phyloP scores from a whole-genome alignment of 2,113 vertebrate genomes.

The Caretta caretta region DNA sequence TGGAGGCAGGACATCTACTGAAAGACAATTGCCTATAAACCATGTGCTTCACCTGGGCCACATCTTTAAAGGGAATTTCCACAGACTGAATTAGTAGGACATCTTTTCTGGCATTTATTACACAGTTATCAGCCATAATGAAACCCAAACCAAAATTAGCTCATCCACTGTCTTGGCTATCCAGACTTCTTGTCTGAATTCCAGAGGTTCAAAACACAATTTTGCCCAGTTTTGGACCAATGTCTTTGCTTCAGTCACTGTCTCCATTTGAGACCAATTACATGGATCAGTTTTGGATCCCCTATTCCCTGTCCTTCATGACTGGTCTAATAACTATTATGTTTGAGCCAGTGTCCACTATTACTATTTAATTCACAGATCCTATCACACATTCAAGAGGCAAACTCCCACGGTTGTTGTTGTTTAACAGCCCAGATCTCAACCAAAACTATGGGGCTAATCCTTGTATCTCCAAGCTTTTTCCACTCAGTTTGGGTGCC shows the following conservation, averaged over 20 bases:
- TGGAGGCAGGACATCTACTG: accelerated
- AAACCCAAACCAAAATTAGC: neutral
- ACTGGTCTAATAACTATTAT: neutral
- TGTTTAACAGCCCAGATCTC: neutral
- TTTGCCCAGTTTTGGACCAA: neutral
- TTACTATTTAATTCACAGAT: neutral
- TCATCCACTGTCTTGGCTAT: neutral
- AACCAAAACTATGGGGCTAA: neutral
- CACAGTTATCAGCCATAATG: neutral
- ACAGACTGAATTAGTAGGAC: neutral
- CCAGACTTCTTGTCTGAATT: neutral
- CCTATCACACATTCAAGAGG: neutral
- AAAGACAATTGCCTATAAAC: neutral
- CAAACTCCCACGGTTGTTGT: neutral
- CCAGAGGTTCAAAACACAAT: accelerated
- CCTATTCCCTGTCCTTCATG: neutral
- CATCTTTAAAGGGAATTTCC: neutral
- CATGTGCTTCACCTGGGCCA: neutral
- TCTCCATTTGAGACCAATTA: accelerated
- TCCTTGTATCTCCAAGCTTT: neutral
- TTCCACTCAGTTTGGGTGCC: neutral
- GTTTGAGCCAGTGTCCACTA: accelerated
- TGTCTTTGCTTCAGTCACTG: neutral
- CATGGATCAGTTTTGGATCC: neutral
- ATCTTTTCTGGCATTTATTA: neutral